Conservation (phyloP, 2,888 invertebrate species). For the Podabrus alpinus region DNA sequence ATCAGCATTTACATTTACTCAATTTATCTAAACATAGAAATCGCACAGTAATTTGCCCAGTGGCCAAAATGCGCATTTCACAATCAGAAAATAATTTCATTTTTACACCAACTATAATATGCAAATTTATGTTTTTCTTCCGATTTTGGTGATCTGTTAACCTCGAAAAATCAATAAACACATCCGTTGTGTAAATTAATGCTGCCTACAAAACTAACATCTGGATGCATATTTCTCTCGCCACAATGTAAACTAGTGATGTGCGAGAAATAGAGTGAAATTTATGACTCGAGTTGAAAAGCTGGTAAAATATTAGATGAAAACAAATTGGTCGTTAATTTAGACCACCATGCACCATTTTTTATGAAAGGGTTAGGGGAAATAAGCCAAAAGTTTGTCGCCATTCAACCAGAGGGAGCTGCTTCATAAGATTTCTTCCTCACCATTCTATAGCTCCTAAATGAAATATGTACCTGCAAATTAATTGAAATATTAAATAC, state of each 20-base stretch:
- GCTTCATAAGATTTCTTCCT: no score
- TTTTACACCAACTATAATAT: not conserved
- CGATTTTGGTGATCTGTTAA: not conserved
- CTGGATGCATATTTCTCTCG: not conserved
- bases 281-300: not conserved
- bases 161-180: not conserved
- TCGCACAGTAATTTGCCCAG: not conserved
- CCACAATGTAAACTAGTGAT: not conserved
- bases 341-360: not conserved
- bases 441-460: no score
- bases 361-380: not conserved
- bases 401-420: no score
- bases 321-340: not conserved
- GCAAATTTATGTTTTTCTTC: not conserved
- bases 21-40: slow-evolving; percentile 1
- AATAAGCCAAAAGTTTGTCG: no score
- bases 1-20: not conserved
- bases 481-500: no score
- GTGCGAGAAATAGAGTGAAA: not conserved
- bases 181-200: not conserved
- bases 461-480: no score
- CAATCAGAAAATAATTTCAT: not conserved
- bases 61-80: not conserved
- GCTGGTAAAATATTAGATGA: not conserved
- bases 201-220: not conserved